phyloP scores from a whole-genome alignment of 2,888 invertebrate species.

The Netelia melanura region DNA sequence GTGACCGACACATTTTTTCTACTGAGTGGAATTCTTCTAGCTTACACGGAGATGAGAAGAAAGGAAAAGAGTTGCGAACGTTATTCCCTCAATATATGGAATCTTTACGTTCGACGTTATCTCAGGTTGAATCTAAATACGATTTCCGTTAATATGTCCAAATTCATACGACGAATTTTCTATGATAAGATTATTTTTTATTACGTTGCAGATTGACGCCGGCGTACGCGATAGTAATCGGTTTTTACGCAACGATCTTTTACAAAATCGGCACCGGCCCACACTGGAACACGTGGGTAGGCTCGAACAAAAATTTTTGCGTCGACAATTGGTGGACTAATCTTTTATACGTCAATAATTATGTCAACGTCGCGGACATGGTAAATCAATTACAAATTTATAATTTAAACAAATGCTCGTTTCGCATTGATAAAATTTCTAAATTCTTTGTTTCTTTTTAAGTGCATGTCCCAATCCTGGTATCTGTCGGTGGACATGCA shows the following conservation, averaged over 20 bases:
- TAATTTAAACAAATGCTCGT: too few relatives aligned
- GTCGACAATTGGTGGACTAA: conserved; percentile 84
- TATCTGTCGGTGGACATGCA: conserved; percentile 84
- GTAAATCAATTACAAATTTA: conserved; percentile 72
- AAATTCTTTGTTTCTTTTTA: conserved; percentile 66
- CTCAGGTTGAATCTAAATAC: conserved; percentile 86
- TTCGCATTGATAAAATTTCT: not conserved
- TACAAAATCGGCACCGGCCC: conserved; percentile 90
- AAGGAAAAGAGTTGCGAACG: conserved; percentile 69
- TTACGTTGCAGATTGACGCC: conserved; percentile 88
- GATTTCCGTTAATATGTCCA: not conserved
- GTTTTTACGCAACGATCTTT: conserved; percentile 91
- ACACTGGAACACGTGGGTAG: conserved; percentile 88
- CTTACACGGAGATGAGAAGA: conserved; percentile 75
- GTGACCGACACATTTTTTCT: conserved; percentile 82
- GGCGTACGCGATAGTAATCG: conserved; percentile 90
- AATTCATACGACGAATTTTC: too few relatives aligned
- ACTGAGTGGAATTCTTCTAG: conserved; percentile 80
- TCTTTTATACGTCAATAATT: conserved; percentile 84
- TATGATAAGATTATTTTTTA: not conserved
- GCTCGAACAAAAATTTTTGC: conserved; percentile 81
- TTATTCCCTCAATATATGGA: conserved; percentile 86
- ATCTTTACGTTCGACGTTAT: conserved; percentile 89
- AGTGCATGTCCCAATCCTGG: conserved; percentile 87
- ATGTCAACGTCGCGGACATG: conserved; percentile 78